Base-by-base conservation (phyloP, 2,888 invertebrate species). In the Eledona agricola region DNA sequence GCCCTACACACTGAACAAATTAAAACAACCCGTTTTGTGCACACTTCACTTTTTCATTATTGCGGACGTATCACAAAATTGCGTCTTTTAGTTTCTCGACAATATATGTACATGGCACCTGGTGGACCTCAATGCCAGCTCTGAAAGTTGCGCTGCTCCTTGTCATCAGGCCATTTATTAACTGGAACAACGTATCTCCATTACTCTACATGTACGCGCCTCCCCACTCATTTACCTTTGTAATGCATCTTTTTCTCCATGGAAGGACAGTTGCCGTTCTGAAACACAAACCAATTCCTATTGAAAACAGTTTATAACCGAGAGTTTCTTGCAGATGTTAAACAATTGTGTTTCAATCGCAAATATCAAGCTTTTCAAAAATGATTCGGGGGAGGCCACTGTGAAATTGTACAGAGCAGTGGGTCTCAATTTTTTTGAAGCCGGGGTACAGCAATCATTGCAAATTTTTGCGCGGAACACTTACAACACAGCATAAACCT, bases 211-310 rank as follows among this genome's bases (percentile, higher is more conserved):
- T 53, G 59, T 58, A 51, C 11, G 6, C 49, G 52, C 53, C 54
- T 34, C 28, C 46, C 29, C 46, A 51, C 46, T 52, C 50, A 52
- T 59, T 69, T 83, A 89, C 89, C 90, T 83, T 87, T 88, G 74
- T 93, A 93, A 71, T 90, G 89, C 87, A 91, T 90, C 71, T 93
- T 90, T 77, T 88, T 87, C 72, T 90, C 88, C 93, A 93, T 93
- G 64, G 90, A 88, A 34, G 92, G 91, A 79, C 93, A 93, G 75
- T 87, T 88, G 76, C 81, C 81, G 69, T 81, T 82, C 84, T 85
- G 79, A 60, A 64, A 60, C 38, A 60, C 32, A 54, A 52, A 60
- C 55, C 29, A 13, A 23, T 22, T 20, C 25, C 23, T n/a, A n/a
- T n/a, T n/a, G n/a, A n/a, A n/a, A n/a, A n/a, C n/a, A n/a, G n/a